Evolutionary conservation across 2,113 vertebrate genomes (phyloP).

Genomic region (Shinisaurus crocodilurus): DNA sequence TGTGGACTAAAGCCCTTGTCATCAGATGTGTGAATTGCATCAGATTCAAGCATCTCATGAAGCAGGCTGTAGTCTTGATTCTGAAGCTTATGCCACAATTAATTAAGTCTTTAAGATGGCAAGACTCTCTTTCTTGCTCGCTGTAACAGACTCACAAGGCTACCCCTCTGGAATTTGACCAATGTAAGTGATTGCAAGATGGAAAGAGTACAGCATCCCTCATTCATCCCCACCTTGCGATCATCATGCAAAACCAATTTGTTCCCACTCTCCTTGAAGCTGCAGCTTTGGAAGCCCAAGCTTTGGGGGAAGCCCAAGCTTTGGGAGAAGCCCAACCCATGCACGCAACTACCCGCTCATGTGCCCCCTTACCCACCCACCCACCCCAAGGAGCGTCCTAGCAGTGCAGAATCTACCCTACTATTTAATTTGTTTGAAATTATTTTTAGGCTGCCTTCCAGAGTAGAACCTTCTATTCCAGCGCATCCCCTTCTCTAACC

Average conservation of each 20-base stretch:
- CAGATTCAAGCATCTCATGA: background rate
- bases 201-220: background rate
- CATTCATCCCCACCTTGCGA: background rate
- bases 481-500: background rate
- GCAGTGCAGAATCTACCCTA: background rate
- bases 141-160: background rate
- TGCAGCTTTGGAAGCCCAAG: background rate
- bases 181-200: background rate
- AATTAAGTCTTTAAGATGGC: background rate
- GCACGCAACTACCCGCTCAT: background rate
- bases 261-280: background rate
- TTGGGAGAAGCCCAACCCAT: background rate
- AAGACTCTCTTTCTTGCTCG: background rate
- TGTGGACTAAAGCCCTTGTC: background rate
- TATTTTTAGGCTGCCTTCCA: no score
- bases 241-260: background rate
- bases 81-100: background rate
- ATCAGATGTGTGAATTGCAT: slow-evolving; percentile 6
- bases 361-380: background rate
- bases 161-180: background rate
- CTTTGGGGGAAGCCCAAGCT: background rate
- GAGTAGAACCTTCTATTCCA: no score
- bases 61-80: background rate
- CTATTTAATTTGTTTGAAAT: no score
- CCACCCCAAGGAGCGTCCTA: background rate